Evolutionary conservation across 1,140 invertebrate genomes (phyloP).

Genomic region (Pseudobourletiella spinata): DNA sequence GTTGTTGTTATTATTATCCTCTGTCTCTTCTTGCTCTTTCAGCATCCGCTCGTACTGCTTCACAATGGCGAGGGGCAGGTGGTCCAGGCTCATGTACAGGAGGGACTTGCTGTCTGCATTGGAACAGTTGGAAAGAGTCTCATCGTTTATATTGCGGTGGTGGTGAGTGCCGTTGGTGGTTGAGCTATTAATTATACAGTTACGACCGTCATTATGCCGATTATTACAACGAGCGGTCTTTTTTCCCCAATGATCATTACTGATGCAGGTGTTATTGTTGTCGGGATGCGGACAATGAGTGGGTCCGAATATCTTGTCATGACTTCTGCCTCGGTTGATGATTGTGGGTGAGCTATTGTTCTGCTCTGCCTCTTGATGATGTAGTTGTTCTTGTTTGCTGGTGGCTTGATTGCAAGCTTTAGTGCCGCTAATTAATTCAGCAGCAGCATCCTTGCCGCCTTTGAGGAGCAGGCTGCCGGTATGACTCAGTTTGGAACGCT

Average conservation of each 20-base stretch:
- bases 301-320: neutral
- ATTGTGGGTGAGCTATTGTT: neutral
- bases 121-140: neutral
- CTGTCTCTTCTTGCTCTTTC: constrained; percentile 9
- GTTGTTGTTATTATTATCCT: neutral
- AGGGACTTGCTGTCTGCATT: constrained; percentile 32
- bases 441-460: neutral
- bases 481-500: constrained; percentile 12
- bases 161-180: neutral
- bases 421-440: constrained; percentile 1
- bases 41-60: constrained; percentile 35
- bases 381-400: neutral
- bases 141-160: neutral
- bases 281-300: neutral
- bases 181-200: constrained; percentile 5
- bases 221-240: neutral
- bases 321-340: no score
- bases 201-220: neutral
- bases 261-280: constrained; percentile 9
- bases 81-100: constrained; percentile 35
- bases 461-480: neutral
- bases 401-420: neutral
- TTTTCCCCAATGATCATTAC: neutral
- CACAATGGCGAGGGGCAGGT: constrained; percentile 33
- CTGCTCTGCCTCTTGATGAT: neutral